phyloP scores from a whole-genome alignment of 2,797 vertebrate genomes.

The Anabas testudineus region DNA sequence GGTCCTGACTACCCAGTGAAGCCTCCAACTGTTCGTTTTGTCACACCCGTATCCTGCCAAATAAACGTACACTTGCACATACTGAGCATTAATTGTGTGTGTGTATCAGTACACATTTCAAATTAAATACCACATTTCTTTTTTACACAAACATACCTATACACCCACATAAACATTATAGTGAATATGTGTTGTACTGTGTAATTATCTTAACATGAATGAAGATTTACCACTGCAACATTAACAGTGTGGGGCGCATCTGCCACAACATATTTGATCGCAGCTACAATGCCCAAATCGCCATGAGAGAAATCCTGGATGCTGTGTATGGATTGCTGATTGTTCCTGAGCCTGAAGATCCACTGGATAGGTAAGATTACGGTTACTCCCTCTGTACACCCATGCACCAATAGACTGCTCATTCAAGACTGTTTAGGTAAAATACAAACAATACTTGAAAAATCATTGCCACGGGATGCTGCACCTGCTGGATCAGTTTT shows the following conservation, averaged over 20 bases:
- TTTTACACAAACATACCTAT: too few species aligned
- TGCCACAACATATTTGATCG: slow-evolving; percentile 79
- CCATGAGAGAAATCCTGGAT: slow-evolving; percentile 74
- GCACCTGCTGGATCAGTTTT: too few species aligned
- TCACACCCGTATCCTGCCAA: slow-evolving; percentile 71
- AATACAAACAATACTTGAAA: too few species aligned
- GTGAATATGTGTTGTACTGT: not conserved
- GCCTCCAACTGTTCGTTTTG: slow-evolving; percentile 68
- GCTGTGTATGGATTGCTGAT: slow-evolving; percentile 74
- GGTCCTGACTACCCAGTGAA: slow-evolving; percentile 71
- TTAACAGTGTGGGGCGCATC: slow-evolving; percentile 75
- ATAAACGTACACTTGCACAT: not conserved
- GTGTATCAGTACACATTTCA: too few species aligned
- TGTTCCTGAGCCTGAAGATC: slow-evolving; percentile 70
- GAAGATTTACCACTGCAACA: slow-evolving; percentile 77
- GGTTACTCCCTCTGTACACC: too few species aligned
- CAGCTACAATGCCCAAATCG: slow-evolving; percentile 66
- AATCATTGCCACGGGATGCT: too few species aligned
- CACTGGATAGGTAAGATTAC: slow-evolving; percentile 68
- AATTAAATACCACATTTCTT: too few species aligned
- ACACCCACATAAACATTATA: too few species aligned
- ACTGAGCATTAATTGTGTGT: accelerated
- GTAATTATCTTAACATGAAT: slow-evolving; percentile 27
- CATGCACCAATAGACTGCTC: too few species aligned
- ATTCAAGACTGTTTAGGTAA: not conserved